Evolutionary conservation across 2,113 vertebrate species (phyloP).

Genomic region (Dermatemys mawii): DNA sequence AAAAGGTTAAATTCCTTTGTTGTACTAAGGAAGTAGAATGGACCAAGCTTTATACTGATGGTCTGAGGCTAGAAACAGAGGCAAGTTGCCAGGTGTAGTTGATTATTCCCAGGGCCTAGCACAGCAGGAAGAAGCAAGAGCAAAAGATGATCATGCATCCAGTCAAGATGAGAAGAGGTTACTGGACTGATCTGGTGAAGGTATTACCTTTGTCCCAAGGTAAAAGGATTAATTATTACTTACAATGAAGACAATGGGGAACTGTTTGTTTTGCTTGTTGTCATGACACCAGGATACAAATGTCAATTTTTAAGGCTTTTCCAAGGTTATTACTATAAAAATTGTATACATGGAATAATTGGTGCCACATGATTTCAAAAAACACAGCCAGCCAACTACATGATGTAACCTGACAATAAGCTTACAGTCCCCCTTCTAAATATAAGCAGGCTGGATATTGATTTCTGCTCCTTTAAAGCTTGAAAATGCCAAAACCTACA

Average conservation of each 20-base stretch:
- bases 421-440: slow-evolving; percentile 11
- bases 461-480: slow-evolving; percentile 55
- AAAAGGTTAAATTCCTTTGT: background rate
- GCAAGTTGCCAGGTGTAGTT: background rate
- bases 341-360: background rate
- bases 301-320: background rate
- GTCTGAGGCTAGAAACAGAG: background rate
- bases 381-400: too few relatives aligned
- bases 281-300: rapidly evolving
- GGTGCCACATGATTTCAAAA: background rate
- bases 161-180: background rate
- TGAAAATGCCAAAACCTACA: slow-evolving; percentile 21
- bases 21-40: background rate
- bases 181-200: background rate
- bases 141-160: background rate
- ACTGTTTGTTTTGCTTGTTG: background rate
- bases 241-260: background rate
- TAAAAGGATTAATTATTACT: background rate
- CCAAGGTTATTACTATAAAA: background rate
- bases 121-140: background rate
- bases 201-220: background rate
- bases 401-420: too few relatives aligned
- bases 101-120: background rate
- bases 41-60: background rate
- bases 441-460: slow-evolving; percentile 56